Conservation (phyloP, 2,113 vertebrate genomes). For the Epinephelus cyanopodus region DNA sequence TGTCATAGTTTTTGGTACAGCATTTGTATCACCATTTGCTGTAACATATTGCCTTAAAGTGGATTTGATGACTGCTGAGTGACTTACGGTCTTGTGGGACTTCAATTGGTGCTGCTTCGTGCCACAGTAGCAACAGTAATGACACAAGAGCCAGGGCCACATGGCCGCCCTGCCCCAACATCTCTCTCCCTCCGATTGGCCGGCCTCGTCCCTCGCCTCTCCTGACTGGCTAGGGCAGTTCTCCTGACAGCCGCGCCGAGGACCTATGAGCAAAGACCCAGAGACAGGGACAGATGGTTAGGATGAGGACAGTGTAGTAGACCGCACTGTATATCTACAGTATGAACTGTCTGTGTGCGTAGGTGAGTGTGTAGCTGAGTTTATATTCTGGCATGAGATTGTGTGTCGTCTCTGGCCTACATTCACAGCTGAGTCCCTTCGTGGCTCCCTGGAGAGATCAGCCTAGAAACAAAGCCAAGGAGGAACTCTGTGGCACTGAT, state of each 20-base stretch:
- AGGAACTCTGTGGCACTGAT: conserved; percentile 13
- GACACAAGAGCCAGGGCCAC: conserved; percentile 72
- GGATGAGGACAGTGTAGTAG: background rate
- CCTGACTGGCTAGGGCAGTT: conserved; percentile 55
- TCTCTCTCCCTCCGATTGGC: conserved; percentile 77
- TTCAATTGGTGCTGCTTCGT: conserved; percentile 86
- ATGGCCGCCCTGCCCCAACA: conserved; percentile 82
- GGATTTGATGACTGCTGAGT: background rate
- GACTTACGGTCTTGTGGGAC: conserved; percentile 94
- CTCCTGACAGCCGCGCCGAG: conserved; percentile 30
- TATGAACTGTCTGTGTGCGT: conserved; percentile 25
- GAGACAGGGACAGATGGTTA: conserved; percentile 43
- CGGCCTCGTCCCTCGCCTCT: conserved; percentile 38
- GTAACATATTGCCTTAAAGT: background rate
- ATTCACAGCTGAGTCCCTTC: conserved; percentile 71
- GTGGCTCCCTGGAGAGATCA: conserved; percentile 45
- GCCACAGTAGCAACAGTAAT: conserved; percentile 84
- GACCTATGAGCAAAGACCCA: conserved; percentile 61
- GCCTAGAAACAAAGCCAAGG: conserved; percentile 37
- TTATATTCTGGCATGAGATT: conserved; percentile 21
- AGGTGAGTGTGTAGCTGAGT: conserved; percentile 6
- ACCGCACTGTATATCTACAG: conserved; percentile 10
- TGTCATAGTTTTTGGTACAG: background rate
- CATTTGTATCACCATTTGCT: background rate
- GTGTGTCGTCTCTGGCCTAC: conserved; percentile 66